Base-by-base conservation (phyloP, 2,113 vertebrate species). In the Scomber scombrus region DNA sequence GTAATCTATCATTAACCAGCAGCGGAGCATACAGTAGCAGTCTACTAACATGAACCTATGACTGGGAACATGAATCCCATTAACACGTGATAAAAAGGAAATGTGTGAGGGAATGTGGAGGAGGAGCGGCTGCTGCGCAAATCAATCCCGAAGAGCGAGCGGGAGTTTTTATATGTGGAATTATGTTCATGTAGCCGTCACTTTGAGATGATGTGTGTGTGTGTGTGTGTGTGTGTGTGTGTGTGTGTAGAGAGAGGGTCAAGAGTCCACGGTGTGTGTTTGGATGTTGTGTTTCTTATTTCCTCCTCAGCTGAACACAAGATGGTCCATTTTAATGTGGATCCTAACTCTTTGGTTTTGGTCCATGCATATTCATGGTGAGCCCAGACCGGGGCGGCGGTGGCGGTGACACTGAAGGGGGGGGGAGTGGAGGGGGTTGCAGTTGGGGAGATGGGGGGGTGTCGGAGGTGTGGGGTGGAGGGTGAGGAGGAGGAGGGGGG, bases 291-390 rank as follows among this genome's bases (percentile, higher is more conserved):
- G 26, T 56, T 18, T 49, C 64, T 51, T 29, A 18, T 62, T 56
- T 81, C 52, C 67, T 76, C 23, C 57, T 62, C 83, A 88, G 75
- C 89, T 87, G 88, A 93, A 88, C 81, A 91, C 96, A 96, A 96
- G 96, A 96, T 95, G 93, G 96, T 94, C 95, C 95, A 94, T 97
- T 97, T 97, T 96, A 97, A 97, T 96, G 95, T 96, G 93, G 94
- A 94, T 94, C 94, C 96, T 94, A 95, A 95, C 94, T 95, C 94
- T 40, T 70, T 64, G 71, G 52, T 57, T 26, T 26, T 67, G 79
- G 61, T 0, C 57, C 87, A 96, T 98, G 97, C 97, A 98, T 98
- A 98, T 98, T 98, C 97, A 99, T 97, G 96, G 96, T 0, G 60
- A 95, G 94, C 92, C 94, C 90, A 94, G 85, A 69, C 82, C 63